These are phyloP conservation scores for Mus musculus DNA, from an alignment of 2,113 vertebrate genomes.

Conservation along the genomic window DNA sequence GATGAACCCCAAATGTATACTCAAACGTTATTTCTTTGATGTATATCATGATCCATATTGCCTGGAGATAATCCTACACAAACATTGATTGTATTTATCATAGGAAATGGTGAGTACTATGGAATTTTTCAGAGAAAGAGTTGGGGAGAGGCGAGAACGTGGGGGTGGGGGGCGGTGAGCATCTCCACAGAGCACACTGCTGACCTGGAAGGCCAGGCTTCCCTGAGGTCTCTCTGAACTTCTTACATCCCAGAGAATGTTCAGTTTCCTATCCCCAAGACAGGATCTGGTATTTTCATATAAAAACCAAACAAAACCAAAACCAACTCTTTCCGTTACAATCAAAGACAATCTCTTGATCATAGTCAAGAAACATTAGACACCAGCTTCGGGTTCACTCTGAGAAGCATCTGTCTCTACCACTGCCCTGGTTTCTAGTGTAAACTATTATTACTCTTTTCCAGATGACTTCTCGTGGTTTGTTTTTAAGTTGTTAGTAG, in stretches of 20 bases:
- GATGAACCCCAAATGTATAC: neutral
- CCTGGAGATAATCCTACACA: neutral
- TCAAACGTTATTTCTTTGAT: neutral
- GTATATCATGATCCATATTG: neutral
- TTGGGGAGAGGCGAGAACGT: fast-evolving
- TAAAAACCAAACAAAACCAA: no score
- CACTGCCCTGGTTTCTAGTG: no score
- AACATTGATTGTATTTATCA: neutral
- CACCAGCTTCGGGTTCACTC: no score
- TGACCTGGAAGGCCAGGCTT: neutral
- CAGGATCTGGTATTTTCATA: neutral
- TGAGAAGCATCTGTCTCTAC: no score
- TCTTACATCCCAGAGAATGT: neutral
- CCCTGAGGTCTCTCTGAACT: neutral
- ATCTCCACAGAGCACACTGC: neutral
- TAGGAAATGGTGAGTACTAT: neutral
- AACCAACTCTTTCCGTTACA: neutral
- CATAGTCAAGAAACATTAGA: constrained; percentile 8
- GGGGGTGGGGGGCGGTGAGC: neutral
- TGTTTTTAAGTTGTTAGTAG: neutral
- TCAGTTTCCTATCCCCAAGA: neutral
- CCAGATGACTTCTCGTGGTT: neutral
- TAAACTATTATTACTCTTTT: neutral
- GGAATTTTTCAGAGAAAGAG: neutral
- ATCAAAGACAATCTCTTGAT: constrained; percentile 19